Conservation (phyloP, 2,797 vertebrate genomes). For the Linurgus olivaceus region DNA sequence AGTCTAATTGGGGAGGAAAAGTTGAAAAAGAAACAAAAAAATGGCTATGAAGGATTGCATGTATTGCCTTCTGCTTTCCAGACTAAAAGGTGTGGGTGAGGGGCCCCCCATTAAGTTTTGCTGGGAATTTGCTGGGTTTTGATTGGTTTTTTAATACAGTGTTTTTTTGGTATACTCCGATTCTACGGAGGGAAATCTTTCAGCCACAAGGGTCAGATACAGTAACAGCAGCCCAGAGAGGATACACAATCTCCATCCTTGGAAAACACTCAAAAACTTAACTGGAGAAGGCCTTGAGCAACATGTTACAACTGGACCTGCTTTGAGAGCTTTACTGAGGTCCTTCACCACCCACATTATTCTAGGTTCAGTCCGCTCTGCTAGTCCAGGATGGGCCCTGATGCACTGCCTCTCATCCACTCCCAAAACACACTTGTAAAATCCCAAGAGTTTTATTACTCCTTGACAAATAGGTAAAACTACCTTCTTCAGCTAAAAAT, state of each 20-base stretch:
- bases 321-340: not conserved
- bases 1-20: slow-evolving; percentile 77
- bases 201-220: not conserved
- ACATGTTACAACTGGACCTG: not conserved
- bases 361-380: not conserved
- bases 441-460: not conserved
- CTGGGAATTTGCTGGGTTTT: not conserved
- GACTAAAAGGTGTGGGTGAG: not conserved
- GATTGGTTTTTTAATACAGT: not conserved
- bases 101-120: rapidly evolving
- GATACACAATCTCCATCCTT: not conserved
- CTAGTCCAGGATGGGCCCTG: not conserved
- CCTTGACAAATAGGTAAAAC: not conserved
- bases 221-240: not conserved
- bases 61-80: not conserved
- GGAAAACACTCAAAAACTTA: not conserved
- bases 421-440: not conserved
- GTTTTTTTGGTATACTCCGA: not conserved
- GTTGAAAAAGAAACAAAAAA: not conserved
- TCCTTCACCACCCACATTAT: rapidly evolving
- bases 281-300: not conserved
- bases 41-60: not conserved
- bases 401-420: not conserved
- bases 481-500: not conserved
- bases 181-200: not conserved